Conservation (phyloP, 2,888 invertebrate genomes). For the Lottia gigantea region DNA sequence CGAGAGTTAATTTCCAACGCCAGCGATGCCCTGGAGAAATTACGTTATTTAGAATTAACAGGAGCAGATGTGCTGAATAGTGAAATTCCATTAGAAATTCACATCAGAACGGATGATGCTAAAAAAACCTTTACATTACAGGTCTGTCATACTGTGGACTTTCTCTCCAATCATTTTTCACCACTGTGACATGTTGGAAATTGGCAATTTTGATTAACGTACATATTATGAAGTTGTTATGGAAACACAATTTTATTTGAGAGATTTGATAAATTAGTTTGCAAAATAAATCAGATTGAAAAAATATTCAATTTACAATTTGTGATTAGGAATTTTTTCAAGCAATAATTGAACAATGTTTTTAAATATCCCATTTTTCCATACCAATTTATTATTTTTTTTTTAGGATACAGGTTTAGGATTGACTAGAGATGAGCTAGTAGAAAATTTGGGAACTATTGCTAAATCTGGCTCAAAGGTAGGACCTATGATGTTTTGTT, state of each 20-base stretch:
- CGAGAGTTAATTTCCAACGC: conserved; percentile 96
- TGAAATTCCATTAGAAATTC: conserved; percentile 82
- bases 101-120: conserved; percentile 88
- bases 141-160: conserved; percentile 69
- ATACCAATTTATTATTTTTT: conserved; percentile 20
- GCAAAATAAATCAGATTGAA: neutral
- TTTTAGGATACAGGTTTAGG: conserved; percentile 88
- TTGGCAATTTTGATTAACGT: no score
- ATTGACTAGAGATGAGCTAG: conserved; percentile 92
- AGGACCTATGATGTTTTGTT: conserved; percentile 22
- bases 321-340: neutral
- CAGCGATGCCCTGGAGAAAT: conserved; percentile 96
- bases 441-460: conserved; percentile 92
- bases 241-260: neutral
- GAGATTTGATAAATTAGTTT: neutral
- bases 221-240: no score
- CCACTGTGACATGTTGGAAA: neutral
- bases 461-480: conserved; percentile 95
- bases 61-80: conserved; percentile 44
- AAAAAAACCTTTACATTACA: conserved; percentile 86
- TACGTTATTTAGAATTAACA: conserved; percentile 81
- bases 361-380: no score
- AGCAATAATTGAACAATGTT: neutral
- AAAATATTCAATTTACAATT: neutral
- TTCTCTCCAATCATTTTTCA: neutral